Evolutionary conservation across 2,888 invertebrate genomes (phyloP), one percentile per base, ranked within the genome.

Genomic region (Agonopterix subpropinquella): DNA sequence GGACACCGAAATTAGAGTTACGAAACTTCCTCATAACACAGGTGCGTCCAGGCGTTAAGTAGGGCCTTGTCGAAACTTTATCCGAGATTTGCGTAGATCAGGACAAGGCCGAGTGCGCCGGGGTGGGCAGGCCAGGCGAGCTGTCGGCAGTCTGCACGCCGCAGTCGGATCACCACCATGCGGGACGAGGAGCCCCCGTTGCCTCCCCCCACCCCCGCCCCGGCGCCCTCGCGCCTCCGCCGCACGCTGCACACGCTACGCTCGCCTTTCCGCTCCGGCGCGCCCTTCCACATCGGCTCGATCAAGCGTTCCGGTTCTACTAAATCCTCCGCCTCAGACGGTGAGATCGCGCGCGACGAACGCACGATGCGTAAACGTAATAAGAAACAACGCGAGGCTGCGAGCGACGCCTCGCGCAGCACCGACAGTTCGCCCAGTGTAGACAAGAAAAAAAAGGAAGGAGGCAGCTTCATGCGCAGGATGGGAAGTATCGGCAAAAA

Each of bases 321-420:
- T 55, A 85, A 82, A 62, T 82, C 84, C 62, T 79, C 78, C 66
- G 85, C 75, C 66, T 88, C 88, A 77, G 89, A 89, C 78, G 77
- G 83, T 58, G 89, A 87, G 65, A 76, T 77, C 78, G 67, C 75
- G 67, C 85, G 84, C 70, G 80, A 77, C 77, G 83, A 78, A 70
- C 84, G 81, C 81, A 86, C 81, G 76, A 85, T 86, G 84, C 86
- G 86, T 65, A 88, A 87, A 74, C 86, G 86, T 64, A 86, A 80
- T 59, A 89, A 87, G 69, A 89, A 88, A 65, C 67, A 66, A 59
- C 86, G 85, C 57, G 80, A 82, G 11, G 70, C 76, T 55, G 70
- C 72, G 55, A 73, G 75, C 60, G 75, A 72, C 57, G 75, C 75
- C 48, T 73, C 78, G 48, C 72, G 69, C 50, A 83, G 81, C 64